Evolutionary conservation across 2,113 vertebrate genomes (phyloP).

Genomic region (Astatotilapia flaviijosephi): DNA sequence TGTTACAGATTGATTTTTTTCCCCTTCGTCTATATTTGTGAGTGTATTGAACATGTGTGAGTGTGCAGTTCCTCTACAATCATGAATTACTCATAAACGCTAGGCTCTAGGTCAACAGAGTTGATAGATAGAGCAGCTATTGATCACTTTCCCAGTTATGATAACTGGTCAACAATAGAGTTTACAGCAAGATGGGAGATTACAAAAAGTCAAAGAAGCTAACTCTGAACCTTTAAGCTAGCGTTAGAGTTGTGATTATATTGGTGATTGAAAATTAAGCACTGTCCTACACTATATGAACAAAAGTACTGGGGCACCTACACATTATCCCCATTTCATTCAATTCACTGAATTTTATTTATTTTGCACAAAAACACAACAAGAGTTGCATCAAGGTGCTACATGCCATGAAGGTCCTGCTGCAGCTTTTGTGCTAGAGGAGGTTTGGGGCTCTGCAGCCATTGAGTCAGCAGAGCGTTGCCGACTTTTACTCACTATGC

Average conservation of each 20-base stretch:
- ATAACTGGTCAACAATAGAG: not conserved
- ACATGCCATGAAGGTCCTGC: not conserved
- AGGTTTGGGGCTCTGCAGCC: not conserved
- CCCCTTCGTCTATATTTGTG: not conserved
- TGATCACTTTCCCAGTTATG: slow-evolving; percentile 2
- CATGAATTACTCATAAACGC: slow-evolving; percentile 23
- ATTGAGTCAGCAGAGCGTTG: not conserved
- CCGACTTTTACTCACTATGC: not conserved
- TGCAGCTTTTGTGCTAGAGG: not conserved
- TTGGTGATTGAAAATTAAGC: not conserved
- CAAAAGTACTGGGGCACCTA: not conserved
- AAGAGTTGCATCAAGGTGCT: not conserved
- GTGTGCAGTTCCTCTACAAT: slow-evolving; percentile 16
- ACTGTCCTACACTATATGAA: not conserved
- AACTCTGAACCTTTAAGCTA: not conserved
- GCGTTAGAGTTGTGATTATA: not conserved
- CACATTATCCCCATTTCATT: not conserved
- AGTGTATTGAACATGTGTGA: not conserved
- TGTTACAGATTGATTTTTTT: slow-evolving; percentile 31
- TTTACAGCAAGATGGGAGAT: not conserved
- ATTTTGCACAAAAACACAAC: not conserved
- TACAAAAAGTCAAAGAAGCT: not conserved
- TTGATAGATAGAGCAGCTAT: slow-evolving; percentile 20
- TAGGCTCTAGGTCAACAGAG: slow-evolving; percentile 21
- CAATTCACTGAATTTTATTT: not conserved